These are phyloP conservation scores for Onychostruthus taczanowskii DNA, from an alignment of 2,113 vertebrate genomes.

Conservation along the genomic window DNA sequence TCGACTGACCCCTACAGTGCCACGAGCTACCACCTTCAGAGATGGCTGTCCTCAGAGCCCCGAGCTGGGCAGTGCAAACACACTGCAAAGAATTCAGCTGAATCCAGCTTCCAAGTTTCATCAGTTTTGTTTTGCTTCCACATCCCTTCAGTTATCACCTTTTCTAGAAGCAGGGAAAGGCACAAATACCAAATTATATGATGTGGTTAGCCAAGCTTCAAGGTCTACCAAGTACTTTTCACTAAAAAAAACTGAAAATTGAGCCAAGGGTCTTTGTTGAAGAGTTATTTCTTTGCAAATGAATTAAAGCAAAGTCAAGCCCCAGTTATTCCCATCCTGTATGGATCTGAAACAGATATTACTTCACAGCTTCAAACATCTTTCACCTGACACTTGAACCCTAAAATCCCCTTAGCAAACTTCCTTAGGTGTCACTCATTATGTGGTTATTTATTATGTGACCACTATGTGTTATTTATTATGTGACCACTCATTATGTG, in stretches of 20 bases:
- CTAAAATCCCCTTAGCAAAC: not conserved
- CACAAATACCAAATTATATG: not conserved
- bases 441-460: too few relatives aligned
- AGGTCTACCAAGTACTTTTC: not conserved
- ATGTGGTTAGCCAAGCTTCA: not conserved
- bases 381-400: not conserved
- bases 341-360: not conserved
- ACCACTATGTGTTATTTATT: too few relatives aligned
- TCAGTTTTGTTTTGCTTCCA: not conserved
- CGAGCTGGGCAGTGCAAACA: not conserved
- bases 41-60: not conserved
- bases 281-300: not conserved
- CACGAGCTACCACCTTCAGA: not conserved
- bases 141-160: not conserved
- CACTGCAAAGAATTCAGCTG: not conserved
- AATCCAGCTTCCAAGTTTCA: not conserved
- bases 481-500: too few relatives aligned
- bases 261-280: not conserved
- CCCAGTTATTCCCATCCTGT: accelerated
- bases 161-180: not conserved
- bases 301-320: not conserved
- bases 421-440: not conserved
- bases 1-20: accelerated
- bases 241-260: not conserved
- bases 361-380: not conserved